Evolutionary conservation across 2,113 vertebrate genomes (phyloP).

Genomic region (Vulpes vulpes): DNA sequence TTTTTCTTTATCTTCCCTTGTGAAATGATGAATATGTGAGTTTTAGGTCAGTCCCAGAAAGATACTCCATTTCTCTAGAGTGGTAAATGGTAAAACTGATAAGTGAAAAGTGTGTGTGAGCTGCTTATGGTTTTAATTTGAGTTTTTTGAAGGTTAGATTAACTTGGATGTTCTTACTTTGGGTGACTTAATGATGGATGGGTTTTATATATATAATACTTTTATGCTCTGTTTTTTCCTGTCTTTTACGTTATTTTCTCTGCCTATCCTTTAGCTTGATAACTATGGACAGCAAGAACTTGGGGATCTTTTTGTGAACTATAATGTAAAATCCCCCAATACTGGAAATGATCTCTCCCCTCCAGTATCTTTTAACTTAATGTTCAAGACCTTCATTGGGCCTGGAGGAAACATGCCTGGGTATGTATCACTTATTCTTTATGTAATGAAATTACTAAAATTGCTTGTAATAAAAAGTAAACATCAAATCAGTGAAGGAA

Average conservation of each 20-base stretch:
- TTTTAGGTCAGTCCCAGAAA: neutral
- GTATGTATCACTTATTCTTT: constrained; percentile 84
- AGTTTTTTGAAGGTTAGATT: neutral
- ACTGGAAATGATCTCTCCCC: constrained; percentile 97
- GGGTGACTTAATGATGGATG: neutral
- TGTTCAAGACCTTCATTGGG: constrained; percentile 99
- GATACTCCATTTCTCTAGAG: neutral
- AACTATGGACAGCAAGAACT: constrained; percentile 96
- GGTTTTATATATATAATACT: neutral
- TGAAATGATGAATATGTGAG: neutral
- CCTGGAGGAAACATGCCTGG: constrained; percentile 98
- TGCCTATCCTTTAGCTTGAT: constrained; percentile 91
- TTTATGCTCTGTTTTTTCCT: constrained; percentile 51
- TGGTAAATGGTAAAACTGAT: neutral
- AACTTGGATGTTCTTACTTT: constrained; percentile 5
- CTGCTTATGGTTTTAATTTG: neutral
- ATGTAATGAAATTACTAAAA: neutral
- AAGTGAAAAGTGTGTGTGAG: neutral
- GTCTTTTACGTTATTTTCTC: constrained; percentile 26
- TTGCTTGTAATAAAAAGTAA: neutral
- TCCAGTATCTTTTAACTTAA: constrained; percentile 97
- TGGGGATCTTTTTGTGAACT: constrained; percentile 95
- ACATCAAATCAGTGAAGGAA: neutral
- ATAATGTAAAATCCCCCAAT: constrained; percentile 96
- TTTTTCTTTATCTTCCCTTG: neutral